Evolutionary conservation across 1,140 invertebrate species (phyloP).

Genomic region (Drosophila micromelanica): DNA sequence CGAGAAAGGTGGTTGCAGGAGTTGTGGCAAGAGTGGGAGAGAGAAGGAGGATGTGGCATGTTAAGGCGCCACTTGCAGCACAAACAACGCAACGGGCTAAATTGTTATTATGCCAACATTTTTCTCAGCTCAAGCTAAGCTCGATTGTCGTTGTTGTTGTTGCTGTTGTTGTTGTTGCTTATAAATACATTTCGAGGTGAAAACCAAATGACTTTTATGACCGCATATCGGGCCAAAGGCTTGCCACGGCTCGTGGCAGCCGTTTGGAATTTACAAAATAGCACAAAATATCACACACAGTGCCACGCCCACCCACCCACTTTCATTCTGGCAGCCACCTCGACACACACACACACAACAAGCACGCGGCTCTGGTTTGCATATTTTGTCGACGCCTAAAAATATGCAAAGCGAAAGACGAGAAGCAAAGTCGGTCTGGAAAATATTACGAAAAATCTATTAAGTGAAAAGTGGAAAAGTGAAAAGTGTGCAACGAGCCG

Average conservation of each 20-base stretch:
- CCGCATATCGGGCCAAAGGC: constrained; percentile 36
- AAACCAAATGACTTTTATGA: constrained; percentile 62
- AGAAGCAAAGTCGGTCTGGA: background rate
- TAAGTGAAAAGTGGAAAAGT: constrained; percentile 50
- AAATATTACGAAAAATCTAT: constrained; percentile 54
- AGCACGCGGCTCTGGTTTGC: constrained; percentile 39
- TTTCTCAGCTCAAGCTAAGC: constrained; percentile 28
- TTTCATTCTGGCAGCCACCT: background rate
- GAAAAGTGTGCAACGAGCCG: constrained; percentile 49
- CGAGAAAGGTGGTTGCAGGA: background rate
- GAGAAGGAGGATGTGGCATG: constrained; percentile 22
- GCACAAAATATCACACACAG: constrained; percentile 50
- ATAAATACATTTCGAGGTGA: constrained; percentile 63
- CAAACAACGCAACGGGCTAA: constrained; percentile 32
- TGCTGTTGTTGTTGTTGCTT: constrained; percentile 27
- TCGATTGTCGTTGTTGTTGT: background rate
- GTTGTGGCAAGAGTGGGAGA: background rate
- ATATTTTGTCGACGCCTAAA: constrained; percentile 61
- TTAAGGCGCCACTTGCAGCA: constrained; percentile 35
- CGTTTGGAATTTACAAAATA: constrained; percentile 47
- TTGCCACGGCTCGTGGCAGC: background rate
- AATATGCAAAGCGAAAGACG: constrained; percentile 51
- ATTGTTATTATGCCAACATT: constrained; percentile 51
- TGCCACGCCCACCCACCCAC: constrained; percentile 29
- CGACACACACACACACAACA: background rate